A percentile compares a stretch with the other conserved stretches of the same genome.
These are phyloP conservation scores for Clepsis dumicolana DNA, from an alignment of 2,888 invertebrate species.

Conservation along the genomic window DNA sequence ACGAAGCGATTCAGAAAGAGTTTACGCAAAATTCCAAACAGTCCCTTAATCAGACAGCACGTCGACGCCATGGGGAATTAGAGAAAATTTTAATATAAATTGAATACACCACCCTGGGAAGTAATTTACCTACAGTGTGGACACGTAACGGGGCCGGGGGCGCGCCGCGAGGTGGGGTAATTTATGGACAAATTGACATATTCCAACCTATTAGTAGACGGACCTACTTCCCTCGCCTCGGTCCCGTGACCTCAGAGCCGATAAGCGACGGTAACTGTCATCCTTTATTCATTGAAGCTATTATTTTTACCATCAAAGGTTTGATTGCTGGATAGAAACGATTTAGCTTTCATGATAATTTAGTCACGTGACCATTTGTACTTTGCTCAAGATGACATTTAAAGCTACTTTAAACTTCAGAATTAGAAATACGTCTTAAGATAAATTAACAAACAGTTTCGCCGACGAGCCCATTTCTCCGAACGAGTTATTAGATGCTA, in stretches of 20 bases:
- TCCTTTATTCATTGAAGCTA: constrained; percentile 23
- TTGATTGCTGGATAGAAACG: background rate
- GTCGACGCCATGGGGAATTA: constrained; percentile 40
- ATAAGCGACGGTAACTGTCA: constrained; percentile 35
- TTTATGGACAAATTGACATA: constrained; percentile 75
- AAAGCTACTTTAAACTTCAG: background rate
- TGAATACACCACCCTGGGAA: constrained; percentile 40
- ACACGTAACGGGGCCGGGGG: constrained; percentile 59
- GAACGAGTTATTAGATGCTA: constrained; percentile 5
- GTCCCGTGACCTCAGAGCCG: constrained; percentile 33
- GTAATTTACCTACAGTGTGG: constrained; percentile 63
- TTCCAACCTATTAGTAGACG: constrained; percentile 64
- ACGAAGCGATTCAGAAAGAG: constrained; percentile 36
- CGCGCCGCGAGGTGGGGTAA: constrained; percentile 60
- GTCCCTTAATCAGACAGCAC: constrained; percentile 42
- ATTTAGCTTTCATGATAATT: background rate
- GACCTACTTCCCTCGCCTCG: constrained; percentile 42
- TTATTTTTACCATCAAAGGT: background rate
- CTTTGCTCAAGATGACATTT: background rate
- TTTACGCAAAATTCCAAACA: constrained; percentile 36
- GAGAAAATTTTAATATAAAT: constrained; percentile 45
- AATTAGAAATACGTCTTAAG: background rate
- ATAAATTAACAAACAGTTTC: background rate
- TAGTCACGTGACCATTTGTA: background rate
- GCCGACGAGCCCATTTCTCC: background rate